Evolutionary conservation across 2,797 vertebrate genomes (phyloP).

Genomic region (Manis javanica): DNA sequence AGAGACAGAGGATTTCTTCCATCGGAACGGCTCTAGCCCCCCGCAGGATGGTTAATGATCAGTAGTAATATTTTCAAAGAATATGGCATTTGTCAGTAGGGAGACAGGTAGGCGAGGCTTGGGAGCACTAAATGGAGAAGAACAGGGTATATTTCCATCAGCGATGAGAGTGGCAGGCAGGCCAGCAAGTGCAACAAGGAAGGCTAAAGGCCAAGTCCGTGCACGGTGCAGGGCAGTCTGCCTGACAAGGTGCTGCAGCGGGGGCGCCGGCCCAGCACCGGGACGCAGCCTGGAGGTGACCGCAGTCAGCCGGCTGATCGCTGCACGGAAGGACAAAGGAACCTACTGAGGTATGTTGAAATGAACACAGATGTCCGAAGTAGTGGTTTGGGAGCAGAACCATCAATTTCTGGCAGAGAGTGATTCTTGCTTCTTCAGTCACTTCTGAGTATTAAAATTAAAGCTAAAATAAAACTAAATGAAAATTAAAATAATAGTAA

Average conservation of each 20-base stretch:
- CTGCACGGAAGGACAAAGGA: background rate
- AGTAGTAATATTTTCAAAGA: conserved; percentile 53
- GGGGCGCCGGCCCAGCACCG: no score
- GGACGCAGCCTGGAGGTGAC: background rate
- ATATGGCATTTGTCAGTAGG: conserved; percentile 40
- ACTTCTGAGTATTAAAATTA: background rate
- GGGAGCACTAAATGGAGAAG: conserved; percentile 62
- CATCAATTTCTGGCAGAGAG: background rate
- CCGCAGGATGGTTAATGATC: background rate
- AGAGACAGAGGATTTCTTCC: background rate
- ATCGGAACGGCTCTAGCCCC: background rate
- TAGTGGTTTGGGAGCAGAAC: background rate
- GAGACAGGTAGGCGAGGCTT: conserved; percentile 39
- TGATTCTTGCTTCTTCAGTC: background rate
- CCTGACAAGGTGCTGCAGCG: no score
- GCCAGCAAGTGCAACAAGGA: conserved; percentile 49
- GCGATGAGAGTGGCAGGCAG: conserved; percentile 16
- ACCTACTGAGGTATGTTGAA: background rate
- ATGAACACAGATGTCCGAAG: background rate
- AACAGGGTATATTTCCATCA: conserved; percentile 48
- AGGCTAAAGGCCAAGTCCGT: background rate
- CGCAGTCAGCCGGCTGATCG: background rate
- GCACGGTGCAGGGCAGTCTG: background rate
- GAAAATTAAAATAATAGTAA: background rate
- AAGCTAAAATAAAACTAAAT: background rate